Conservation (phyloP, 2,113 vertebrate species). For the Myocastor coypus region DNA sequence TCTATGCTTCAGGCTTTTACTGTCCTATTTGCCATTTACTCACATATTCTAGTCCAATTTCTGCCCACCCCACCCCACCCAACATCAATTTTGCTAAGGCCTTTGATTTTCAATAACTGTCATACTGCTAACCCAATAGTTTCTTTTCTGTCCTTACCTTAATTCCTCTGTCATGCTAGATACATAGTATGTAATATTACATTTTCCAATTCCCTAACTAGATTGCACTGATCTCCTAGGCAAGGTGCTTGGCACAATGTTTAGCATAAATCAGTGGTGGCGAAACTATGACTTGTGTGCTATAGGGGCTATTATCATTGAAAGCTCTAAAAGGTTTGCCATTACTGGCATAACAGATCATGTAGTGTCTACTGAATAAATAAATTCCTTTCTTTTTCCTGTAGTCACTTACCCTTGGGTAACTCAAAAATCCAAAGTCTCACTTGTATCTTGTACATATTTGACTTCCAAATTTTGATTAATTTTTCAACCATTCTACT, state of each 20-base stretch:
- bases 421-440: conserved; percentile 22
- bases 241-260: neutral
- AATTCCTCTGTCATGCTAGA: neutral
- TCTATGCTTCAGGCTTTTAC: neutral
- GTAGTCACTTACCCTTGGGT: neutral
- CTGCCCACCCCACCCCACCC: neutral
- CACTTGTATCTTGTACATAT: neutral
- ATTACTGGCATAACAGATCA: neutral
- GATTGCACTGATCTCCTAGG: neutral
- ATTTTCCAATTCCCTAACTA: neutral
- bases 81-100: neutral
- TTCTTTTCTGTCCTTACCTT: neutral
- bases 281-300: neutral
- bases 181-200: neutral
- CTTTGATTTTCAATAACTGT: neutral
- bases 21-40: neutral
- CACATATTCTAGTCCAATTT: neutral
- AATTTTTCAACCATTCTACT: neutral
- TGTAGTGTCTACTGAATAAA: neutral
- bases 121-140: neutral
- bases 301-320: neutral
- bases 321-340: neutral
- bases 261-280: neutral
- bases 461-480: conserved; percentile 40
- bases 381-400: neutral